Conservation (phyloP, 2,888 invertebrate species). For the Tanytarsus gracilentus region DNA sequence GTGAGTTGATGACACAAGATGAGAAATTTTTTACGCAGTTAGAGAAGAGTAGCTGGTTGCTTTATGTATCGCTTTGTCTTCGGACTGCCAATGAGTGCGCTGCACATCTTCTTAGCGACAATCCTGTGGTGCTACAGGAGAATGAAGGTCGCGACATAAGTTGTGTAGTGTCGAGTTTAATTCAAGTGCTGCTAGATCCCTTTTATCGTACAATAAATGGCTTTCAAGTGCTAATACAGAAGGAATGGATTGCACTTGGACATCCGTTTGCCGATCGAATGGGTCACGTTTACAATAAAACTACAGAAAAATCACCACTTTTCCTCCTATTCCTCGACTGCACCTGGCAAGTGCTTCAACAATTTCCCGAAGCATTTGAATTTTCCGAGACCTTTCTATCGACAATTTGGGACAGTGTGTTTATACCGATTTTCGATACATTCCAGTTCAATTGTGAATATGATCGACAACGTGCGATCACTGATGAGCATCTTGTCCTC, state of each 20-base stretch:
- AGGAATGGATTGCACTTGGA: constrained; percentile 90
- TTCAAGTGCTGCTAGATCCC: constrained; percentile 79
- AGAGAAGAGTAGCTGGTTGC: constrained; percentile 79
- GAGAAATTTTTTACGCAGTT: constrained; percentile 67
- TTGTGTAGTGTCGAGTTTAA: constrained; percentile 75
- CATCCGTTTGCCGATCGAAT: constrained; percentile 68
- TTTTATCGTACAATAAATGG: constrained; percentile 72
- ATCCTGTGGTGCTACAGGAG: constrained; percentile 81
- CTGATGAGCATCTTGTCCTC: constrained; percentile 49
- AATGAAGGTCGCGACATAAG: constrained; percentile 80
- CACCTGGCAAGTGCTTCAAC: constrained; percentile 81
- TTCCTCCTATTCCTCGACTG: constrained; percentile 89
- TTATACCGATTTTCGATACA: constrained; percentile 83
- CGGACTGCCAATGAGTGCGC: constrained; percentile 65
- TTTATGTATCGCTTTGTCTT: constrained; percentile 68
- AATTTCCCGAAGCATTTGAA: constrained; percentile 83
- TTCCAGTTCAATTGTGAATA: constrained; percentile 84
- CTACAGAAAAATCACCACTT: constrained; percentile 67
- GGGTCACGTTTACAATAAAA: constrained; percentile 55
- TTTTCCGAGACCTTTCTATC: constrained; percentile 88
- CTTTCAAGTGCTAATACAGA: constrained; percentile 84
- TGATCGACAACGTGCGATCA: constrained; percentile 58
- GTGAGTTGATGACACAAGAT: constrained; percentile 65
- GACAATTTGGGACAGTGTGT: constrained; percentile 81
- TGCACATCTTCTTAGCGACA: constrained; percentile 51